Evolutionary conservation across 1,140 invertebrate genomes (phyloP).

Genomic region (Drosophila cardini): DNA sequence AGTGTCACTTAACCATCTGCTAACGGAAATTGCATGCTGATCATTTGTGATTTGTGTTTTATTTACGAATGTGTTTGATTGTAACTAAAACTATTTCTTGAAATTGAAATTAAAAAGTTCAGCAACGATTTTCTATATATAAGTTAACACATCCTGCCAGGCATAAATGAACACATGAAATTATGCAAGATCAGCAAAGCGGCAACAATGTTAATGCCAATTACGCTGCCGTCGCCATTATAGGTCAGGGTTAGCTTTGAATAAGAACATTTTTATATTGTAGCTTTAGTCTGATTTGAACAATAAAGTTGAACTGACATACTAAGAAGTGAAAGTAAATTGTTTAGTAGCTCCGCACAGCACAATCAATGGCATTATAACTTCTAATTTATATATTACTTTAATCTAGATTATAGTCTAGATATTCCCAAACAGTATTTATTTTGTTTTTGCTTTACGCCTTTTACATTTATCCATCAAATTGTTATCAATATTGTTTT

Average conservation of each 20-base stretch:
- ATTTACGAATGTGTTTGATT: conserved; percentile 29
- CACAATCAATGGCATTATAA: too few species aligned
- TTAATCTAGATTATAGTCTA: conserved; percentile 45
- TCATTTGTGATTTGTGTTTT: conserved; percentile 17
- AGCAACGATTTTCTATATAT: conserved; percentile 51
- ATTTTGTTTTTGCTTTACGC: conserved; percentile 22
- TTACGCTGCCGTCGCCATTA: too few species aligned
- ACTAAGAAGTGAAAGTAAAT: too few species aligned
- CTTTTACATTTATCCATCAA: conserved; percentile 9
- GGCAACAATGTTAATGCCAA: too few species aligned
- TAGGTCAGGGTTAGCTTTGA: too few species aligned
- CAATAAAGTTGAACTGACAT: too few species aligned
- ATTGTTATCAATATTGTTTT: conserved; percentile 15
- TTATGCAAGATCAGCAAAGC: too few species aligned
- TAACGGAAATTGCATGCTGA: conserved; percentile 2
- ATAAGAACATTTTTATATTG: too few species aligned
- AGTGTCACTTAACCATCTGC: neutral
- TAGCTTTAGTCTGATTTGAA: too few species aligned
- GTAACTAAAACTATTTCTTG: conserved; percentile 58
- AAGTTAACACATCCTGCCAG: too few species aligned
- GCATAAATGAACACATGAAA: too few species aligned
- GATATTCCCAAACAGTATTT: conserved; percentile 33
- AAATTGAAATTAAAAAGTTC: conserved; percentile 50
- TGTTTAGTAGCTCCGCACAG: too few species aligned
- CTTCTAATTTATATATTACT: conserved; percentile 42